phyloP scores from a whole-genome alignment of 2,888 invertebrate species.

The Archips xylosteana region DNA sequence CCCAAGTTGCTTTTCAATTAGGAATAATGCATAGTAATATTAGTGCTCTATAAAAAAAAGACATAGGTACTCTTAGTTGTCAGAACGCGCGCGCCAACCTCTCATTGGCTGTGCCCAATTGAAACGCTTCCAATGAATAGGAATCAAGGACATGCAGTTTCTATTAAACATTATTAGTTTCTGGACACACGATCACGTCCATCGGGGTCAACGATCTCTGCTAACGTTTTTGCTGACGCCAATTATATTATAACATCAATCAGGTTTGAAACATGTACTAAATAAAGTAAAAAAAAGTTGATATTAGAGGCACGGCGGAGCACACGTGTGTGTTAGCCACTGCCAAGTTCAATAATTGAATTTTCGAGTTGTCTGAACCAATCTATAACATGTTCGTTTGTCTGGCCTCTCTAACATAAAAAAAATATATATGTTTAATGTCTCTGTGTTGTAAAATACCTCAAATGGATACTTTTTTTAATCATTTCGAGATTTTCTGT shows the following conservation, averaged over 20 bases:
- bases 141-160: constrained; percentile 35
- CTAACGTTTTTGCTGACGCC: constrained; percentile 38
- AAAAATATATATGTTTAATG: no score
- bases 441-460: no score
- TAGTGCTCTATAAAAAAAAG: constrained; percentile 20
- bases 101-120: constrained; percentile 49
- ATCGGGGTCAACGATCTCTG: constrained; percentile 17
- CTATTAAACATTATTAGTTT: constrained; percentile 35
- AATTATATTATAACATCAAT: constrained; percentile 43
- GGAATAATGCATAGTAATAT: no score
- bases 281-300: constrained; percentile 4
- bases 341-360: constrained; percentile 10
- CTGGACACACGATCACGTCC: constrained; percentile 6
- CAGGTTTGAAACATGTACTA: constrained; percentile 29
- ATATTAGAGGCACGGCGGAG: not conserved
- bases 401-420: no score
- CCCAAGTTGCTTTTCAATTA: not conserved
- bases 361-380: not conserved
- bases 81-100: not conserved
- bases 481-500: no score
- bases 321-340: constrained; percentile 2
- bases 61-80: not conserved
- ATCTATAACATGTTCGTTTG: no score
- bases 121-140: constrained; percentile 37
- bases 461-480: no score